Evolutionary conservation across 2,113 vertebrate species (phyloP), one percentile per base, ranked within the genome.

Genomic region (Limnothrissa miodon): DNA sequence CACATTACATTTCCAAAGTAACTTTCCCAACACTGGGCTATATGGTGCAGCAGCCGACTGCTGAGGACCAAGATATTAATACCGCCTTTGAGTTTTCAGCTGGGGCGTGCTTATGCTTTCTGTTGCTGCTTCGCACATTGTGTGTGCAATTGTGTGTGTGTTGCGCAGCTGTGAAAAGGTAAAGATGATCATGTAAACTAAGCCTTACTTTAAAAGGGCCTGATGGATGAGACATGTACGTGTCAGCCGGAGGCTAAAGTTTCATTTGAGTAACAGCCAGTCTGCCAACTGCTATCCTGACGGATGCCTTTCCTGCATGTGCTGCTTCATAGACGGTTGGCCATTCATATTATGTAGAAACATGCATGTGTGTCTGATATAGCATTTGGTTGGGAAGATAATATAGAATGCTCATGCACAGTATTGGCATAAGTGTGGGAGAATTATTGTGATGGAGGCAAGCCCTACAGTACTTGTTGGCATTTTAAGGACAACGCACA

Each of bases 81-180:
- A 74, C 15, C 33, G 29, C 66, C 29, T 74, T 74, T 39, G 66
- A 74, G 36, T 33, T 74, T 74, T 33, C 25, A 33, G 66, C 25
- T 74, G 25, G 59, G 13, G 62, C 48, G 79, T 80, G 79, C 29
- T 33, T 46, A 25, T 80, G 46, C 48, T 80, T 80, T 48, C 79
- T 36, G 5, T 74, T 23, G 51, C 51, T 56, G 19, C 51, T 56
- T 23, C 19, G 48, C 51, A 56, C 51, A 56, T 21, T 56, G 51
- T 70, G 62, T 70, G 62, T 13, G 33, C 48, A 10, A 33, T n/a
- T 48, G 39, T 70, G 25, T 81, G 59, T 29, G 59, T 62, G 59
- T n/a, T 13, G n/a, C 7, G 0, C 66, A 74, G 66, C 66, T 74
- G 66, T 74, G 29, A 33, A 74, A 74, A 74, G 66, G 66, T 74